Evolutionary conservation across 2,113 vertebrate genomes (phyloP).

Genomic region (Nesogale talazaci): DNA sequence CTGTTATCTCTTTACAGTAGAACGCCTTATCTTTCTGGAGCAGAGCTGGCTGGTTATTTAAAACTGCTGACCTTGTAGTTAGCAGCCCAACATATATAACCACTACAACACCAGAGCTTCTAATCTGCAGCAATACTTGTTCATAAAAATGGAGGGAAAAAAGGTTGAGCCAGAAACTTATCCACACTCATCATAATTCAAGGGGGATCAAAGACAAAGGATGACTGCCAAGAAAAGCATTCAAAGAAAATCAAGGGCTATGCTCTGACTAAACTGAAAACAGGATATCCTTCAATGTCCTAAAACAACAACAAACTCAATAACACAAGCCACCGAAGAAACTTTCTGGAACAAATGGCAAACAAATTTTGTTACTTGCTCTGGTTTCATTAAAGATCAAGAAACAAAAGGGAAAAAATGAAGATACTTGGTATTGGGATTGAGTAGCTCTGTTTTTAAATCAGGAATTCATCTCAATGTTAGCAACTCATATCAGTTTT

Average conservation of each 20-base stretch:
- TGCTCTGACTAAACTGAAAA: conserved; percentile 58
- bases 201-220: conserved; percentile 58
- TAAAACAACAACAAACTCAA: background rate
- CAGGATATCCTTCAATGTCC: conserved; percentile 54
- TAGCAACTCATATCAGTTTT: conserved; percentile 43
- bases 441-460: conserved; percentile 49
- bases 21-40: too few relatives aligned
- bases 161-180: conserved; percentile 28
- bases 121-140: background rate
- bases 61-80: too few relatives aligned
- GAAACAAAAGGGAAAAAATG: conserved; percentile 20
- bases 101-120: too few relatives aligned
- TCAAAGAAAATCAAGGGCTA: conserved; percentile 56
- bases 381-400: conserved; percentile 54
- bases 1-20: too few relatives aligned
- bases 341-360: conserved; percentile 58
- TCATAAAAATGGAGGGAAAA: conserved; percentile 35
- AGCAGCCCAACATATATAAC: too few relatives aligned
- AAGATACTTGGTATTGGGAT: conserved; percentile 21
- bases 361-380: conserved; percentile 53
- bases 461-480: conserved; percentile 49
- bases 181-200: background rate
- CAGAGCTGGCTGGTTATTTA: too few relatives aligned
- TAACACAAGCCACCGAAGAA: conserved; percentile 42
- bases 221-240: conserved; percentile 52